Evolutionary conservation across 2,113 vertebrate species (phyloP).

Genomic region (Phylloscopus trochiloides): DNA sequence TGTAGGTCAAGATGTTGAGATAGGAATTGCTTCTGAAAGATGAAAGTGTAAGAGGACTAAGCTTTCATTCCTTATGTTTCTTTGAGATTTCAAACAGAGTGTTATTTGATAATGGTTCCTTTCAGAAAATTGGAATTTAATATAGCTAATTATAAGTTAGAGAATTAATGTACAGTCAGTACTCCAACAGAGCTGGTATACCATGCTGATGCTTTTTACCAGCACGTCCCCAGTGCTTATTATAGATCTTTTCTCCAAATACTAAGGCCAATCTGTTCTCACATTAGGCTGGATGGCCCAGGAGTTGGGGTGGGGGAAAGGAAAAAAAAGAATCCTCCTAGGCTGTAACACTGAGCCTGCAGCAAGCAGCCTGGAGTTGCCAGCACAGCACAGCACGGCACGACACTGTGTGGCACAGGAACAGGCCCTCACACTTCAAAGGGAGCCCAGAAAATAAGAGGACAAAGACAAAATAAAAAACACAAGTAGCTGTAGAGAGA

Average conservation of each 20-base stretch:
- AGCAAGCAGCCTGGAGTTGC: background rate
- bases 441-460: background rate
- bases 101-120: conserved; percentile 61
- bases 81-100: conserved; percentile 62
- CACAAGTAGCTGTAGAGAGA: background rate
- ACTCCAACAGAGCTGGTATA: conserved; percentile 32
- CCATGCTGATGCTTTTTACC: conserved; percentile 33
- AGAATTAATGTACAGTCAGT: conserved; percentile 53
- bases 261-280: conserved; percentile 14
- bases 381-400: background rate
- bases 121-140: conserved; percentile 66
- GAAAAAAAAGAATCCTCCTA: background rate
- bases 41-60: conserved; percentile 56
- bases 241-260: conserved; percentile 42
- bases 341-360: background rate
- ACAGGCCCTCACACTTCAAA: background rate
- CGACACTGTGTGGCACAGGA: background rate
- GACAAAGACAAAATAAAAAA: background rate
- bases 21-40: conserved; percentile 65
- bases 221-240: conserved; percentile 18
- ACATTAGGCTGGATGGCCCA: background rate
- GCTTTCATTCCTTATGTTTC: conserved; percentile 65
- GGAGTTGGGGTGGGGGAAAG: background rate
- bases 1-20: conserved; percentile 68
- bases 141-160: conserved; percentile 58